Evolutionary conservation across 2,113 vertebrate species (phyloP).

Genomic region (Phycodurus eques): DNA sequence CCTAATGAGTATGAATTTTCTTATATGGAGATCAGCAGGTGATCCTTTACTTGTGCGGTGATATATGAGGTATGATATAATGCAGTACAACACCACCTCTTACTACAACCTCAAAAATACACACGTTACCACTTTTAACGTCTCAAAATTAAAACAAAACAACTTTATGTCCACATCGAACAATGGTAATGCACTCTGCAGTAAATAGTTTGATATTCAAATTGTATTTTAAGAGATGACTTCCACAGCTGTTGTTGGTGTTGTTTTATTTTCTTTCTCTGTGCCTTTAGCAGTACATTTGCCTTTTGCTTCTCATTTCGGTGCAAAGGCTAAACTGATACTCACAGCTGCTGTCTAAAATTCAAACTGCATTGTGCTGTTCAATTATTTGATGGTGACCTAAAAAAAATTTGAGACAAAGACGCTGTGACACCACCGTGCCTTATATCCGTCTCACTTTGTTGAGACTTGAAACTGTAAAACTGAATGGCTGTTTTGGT

Average conservation of each 20-base stretch:
- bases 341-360: slow-evolving; percentile 55
- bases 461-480: slow-evolving; percentile 33
- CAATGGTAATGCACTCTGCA: background rate
- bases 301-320: slow-evolving; percentile 17
- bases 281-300: slow-evolving; percentile 1
- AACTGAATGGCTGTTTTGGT: slow-evolving; percentile 30
- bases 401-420: slow-evolving; percentile 22
- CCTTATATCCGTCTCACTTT: slow-evolving; percentile 44
- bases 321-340: slow-evolving; percentile 38
- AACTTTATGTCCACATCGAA: background rate
- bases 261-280: slow-evolving; percentile 32
- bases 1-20: no score
- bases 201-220: background rate
- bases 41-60: no score
- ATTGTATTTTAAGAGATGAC: slow-evolving; percentile 16
- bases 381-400: slow-evolving; percentile 43
- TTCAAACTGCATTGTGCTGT: slow-evolving; percentile 37
- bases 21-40: no score
- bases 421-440: slow-evolving; percentile 32
- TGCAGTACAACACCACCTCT: no score
- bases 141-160: no score
- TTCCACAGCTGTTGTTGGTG: slow-evolving; percentile 17
- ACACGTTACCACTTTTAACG: no score
- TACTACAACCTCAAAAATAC: slow-evolving; percentile 1
- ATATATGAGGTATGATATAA: no score